phyloP scores from a whole-genome alignment of 2,113 vertebrate genomes.

The Hemicordylus capensis region DNA sequence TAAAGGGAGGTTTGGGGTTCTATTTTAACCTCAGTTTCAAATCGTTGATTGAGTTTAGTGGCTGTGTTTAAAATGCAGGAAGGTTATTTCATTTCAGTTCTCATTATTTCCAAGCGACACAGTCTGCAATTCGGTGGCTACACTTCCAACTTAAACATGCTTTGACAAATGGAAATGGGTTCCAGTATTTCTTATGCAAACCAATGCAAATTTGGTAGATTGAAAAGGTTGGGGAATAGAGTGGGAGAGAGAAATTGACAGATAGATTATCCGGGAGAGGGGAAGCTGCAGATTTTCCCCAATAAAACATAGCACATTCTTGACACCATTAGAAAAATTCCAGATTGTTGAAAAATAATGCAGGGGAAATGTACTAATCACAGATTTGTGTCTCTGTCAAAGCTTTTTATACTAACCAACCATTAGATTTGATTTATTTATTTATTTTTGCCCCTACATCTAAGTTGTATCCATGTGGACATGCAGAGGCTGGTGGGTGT shows the following conservation, averaged over 20 bases:
- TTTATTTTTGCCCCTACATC: too few species aligned
- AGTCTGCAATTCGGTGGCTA: constrained; percentile 30
- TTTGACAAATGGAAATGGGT: constrained; percentile 34
- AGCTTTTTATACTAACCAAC: neutral
- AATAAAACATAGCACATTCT: neutral
- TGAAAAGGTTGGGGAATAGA: neutral
- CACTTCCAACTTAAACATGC: constrained; percentile 38
- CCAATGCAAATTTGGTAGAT: neutral
- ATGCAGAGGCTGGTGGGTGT: too few species aligned
- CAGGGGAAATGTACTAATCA: neutral
- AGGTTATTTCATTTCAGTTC: constrained; percentile 38
- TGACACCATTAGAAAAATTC: neutral
- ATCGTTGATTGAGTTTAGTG: constrained; percentile 27
- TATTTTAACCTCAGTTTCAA: constrained; percentile 21
- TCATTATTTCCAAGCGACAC: constrained; percentile 23
- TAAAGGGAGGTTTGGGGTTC: constrained; percentile 23
- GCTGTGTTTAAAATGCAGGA: constrained; percentile 44
- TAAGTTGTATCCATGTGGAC: too few species aligned
- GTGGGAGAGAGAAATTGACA: neutral
- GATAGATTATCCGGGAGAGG: neutral
- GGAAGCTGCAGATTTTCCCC: neutral
- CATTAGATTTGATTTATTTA: too few species aligned
- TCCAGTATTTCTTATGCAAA: constrained; percentile 5
- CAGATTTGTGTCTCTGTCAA: neutral
- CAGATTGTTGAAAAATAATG: neutral